phyloP scores from a whole-genome alignment of 2,888 invertebrate species.

The Schizaphis graminum region DNA sequence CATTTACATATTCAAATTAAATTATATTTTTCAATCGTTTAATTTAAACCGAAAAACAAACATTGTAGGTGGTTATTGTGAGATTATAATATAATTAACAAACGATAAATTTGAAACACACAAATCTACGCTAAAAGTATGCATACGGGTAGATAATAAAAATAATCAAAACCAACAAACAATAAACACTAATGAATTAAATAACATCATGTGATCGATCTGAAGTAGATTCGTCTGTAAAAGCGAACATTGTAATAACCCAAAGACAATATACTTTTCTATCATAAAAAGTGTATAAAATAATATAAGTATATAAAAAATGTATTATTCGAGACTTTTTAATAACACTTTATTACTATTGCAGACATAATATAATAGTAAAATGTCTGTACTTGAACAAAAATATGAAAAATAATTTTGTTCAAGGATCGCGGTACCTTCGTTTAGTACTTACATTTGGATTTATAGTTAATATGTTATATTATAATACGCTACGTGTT shows the following conservation, averaged over 20 bases:
- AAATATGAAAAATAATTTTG: background rate
- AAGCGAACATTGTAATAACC: background rate
- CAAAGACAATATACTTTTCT: background rate
- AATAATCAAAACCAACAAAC: background rate
- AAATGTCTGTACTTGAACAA: background rate
- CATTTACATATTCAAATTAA: background rate
- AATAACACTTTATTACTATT: background rate
- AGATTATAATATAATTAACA: background rate
- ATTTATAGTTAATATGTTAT: background rate
- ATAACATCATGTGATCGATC: background rate
- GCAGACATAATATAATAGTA: background rate
- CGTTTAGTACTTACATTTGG: background rate
- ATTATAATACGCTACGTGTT: background rate
- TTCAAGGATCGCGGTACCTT: background rate
- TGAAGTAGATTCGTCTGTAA: background rate
- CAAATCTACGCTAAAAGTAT: background rate
- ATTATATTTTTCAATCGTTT: background rate
- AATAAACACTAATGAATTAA: background rate
- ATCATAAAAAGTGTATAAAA: background rate
- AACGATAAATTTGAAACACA: background rate
- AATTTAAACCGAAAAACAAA: background rate
- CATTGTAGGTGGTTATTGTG: background rate
- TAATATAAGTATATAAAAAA: background rate
- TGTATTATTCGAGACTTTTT: background rate
- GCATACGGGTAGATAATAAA: background rate